Conservation (phyloP, 2,797 vertebrate genomes). For the Saxicola maurus region DNA sequence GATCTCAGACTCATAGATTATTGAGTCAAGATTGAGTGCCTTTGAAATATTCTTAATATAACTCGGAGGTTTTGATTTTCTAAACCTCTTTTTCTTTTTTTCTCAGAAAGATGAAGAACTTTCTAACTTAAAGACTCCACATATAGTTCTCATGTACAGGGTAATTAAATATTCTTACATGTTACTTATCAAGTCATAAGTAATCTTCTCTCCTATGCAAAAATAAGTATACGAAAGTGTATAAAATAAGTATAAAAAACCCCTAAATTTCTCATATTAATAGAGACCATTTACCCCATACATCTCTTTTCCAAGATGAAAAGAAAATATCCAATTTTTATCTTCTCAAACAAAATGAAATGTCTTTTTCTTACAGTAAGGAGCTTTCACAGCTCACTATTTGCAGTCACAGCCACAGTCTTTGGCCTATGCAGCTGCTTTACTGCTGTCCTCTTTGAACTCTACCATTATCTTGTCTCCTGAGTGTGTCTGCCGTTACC, state of each 20-base stretch:
- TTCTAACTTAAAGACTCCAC: neutral
- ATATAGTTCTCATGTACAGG: neutral
- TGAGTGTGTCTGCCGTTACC: neutral
- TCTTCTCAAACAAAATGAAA: neutral
- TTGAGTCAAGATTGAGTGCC: neutral
- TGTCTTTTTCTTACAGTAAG: neutral
- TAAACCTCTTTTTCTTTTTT: neutral
- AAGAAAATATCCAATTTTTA: neutral
- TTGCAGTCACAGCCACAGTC: neutral
- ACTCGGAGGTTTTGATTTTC: neutral
- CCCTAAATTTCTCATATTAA: neutral
- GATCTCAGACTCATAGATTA: neutral
- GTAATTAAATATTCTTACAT: neutral
- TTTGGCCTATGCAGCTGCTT: neutral
- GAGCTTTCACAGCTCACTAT: neutral
- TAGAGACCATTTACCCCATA: neutral
- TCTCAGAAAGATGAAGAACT: neutral
- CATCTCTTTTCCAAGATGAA: neutral
- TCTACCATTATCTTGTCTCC: neutral
- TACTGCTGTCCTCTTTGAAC: neutral
- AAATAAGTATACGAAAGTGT: neutral
- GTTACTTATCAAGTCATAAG: neutral
- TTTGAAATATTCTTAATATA: neutral
- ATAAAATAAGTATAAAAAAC: neutral
- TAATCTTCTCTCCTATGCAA: neutral